Percentiles rank a stretch among this genome's conserved stretches.
These are phyloP conservation scores for Channallabes apus DNA, from an alignment of 2,797 vertebrate genomes.

Conservation along the genomic window DNA sequence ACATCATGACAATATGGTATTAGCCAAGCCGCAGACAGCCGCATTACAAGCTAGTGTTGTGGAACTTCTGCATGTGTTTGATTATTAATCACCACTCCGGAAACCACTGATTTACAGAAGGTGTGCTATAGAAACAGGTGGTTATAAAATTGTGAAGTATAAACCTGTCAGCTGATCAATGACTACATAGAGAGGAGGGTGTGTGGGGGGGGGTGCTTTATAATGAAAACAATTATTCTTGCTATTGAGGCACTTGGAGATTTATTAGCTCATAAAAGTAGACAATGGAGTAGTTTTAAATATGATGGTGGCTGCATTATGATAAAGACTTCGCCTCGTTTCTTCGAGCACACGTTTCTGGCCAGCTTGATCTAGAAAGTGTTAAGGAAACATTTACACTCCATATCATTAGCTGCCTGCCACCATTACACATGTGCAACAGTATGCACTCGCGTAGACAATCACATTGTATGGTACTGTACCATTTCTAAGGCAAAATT, in stretches of 20 bases:
- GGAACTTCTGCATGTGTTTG: constrained; percentile 3
- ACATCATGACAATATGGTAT: background rate
- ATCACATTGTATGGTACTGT: no score
- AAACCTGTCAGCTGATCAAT: constrained; percentile 16
- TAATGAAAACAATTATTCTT: constrained; percentile 29
- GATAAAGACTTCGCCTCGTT: background rate
- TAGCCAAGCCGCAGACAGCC: background rate
- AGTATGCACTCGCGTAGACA: no score
- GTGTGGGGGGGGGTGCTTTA: background rate
- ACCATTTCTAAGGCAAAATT: background rate
- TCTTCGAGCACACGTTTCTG: background rate
- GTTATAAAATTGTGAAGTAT: constrained; percentile 27
- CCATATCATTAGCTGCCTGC: background rate
- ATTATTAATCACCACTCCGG: background rate
- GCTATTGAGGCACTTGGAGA: constrained; percentile 7
- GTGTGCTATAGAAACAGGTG: constrained; percentile 22
- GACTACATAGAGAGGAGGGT: background rate
- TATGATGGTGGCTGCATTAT: background rate
- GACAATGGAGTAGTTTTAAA: constrained; percentile 20
- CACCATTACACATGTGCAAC: background rate
- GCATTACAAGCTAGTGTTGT: background rate
- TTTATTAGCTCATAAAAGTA: constrained; percentile 26
- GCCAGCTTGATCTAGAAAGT: background rate
- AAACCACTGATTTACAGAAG: background rate
- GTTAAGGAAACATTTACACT: background rate